Evolutionary conservation across 2,797 vertebrate genomes (phyloP), one percentile per base, ranked within the genome.

Genomic region (Lithobates pipiens): DNA sequence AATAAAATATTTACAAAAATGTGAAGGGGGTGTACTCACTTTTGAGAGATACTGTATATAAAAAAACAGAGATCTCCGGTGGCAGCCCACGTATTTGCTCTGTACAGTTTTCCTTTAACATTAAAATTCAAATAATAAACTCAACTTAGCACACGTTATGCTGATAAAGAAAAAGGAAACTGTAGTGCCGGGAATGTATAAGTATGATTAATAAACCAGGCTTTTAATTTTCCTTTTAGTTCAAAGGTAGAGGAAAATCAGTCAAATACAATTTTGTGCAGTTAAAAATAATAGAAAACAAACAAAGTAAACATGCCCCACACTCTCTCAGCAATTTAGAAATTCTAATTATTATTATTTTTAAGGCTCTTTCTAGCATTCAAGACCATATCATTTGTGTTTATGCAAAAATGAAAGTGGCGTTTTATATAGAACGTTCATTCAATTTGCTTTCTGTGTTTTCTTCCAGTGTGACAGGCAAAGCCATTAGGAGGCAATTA

Each of bases 351-450:
- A 79, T 79, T 89, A 85, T 80, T 80, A 68, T 79, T 72, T 68
- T 80, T 71, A 77, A 68, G 23, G 57, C 27, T 74, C 85, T 71
- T 54, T 84, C 42, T 84, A 88, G 72, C 79, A 81, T 81, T 88
- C 72, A 85, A 74, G 75, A 50, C 76, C 76, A 88, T 89, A 90
- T 91, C 85, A 88, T 78, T 89, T 85, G 86, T 89, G 88, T 90
- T 88, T 87, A 76, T 76, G 85, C 82, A 89, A 83, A 91, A 90
- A 89, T 67, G 80, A 90, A 89, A 36, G 80, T 89, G 89, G 88
- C 83, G 85, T 89, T 71, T 90, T 82, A 86, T 89, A 78, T 88
- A 85, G 89, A 89, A 89, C 88, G 85, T 87, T 91, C 89, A 89
- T 88, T 90, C 68, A 39, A 86, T 88, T 89, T 86, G 82, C 85